A percentile compares a stretch with the other conserved stretches of the same genome.
Conservation (phyloP, 92 coral and sea anemone genomes). For the Muricea muricata region DNA sequence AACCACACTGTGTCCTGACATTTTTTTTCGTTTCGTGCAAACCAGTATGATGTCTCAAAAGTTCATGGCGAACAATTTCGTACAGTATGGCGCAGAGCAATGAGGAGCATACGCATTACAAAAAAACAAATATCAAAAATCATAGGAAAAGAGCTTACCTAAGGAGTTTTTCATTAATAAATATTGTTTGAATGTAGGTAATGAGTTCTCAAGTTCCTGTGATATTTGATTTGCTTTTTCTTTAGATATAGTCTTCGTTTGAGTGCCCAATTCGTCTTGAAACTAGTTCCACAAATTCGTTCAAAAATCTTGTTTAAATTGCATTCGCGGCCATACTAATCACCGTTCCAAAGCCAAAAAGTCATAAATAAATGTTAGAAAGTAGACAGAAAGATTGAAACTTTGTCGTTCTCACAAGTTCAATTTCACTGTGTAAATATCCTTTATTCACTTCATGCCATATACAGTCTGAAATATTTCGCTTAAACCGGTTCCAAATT, state of each 20-base stretch:
- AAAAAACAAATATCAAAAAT: background rate
- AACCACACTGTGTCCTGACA: too few species aligned
- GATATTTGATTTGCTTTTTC: background rate
- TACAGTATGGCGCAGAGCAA: conserved; percentile 11
- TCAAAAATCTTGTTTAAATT: background rate
- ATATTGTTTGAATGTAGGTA: background rate
- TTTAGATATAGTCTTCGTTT: background rate
- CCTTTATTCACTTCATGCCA: background rate
- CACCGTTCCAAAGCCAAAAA: background rate
- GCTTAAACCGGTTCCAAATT: background rate
- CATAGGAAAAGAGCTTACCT: background rate
- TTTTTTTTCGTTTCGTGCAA: too few species aligned
- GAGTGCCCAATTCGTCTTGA: conserved; percentile 3
- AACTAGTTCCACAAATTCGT: conserved; percentile 1
- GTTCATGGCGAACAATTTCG: conserved; percentile 24
- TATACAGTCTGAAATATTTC: background rate
- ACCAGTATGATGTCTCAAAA: too few species aligned
- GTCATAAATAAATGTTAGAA: background rate
- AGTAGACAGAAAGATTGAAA: background rate
- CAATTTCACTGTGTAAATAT: background rate
- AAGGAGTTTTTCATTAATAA: conserved; percentile 3
- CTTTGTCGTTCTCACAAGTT: conserved; percentile 7
- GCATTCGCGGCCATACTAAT: background rate
- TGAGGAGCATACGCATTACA: conserved; percentile 11
- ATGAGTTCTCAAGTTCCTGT: background rate